phyloP scores from a whole-genome alignment of 2,888 invertebrate species.

The Aleiodes testaceus region DNA sequence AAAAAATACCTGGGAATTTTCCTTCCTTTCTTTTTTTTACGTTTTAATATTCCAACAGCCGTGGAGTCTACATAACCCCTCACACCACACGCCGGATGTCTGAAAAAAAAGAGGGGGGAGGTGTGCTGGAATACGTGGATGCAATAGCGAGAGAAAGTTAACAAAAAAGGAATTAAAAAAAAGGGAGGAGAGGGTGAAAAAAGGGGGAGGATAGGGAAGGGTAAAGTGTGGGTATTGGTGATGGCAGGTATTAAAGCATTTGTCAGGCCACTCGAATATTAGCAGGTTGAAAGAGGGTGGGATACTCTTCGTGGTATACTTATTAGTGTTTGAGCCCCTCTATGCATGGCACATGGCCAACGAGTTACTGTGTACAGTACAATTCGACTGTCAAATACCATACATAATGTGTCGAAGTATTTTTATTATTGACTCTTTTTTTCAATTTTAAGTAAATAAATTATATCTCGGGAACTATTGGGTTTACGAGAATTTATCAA shows the following conservation, averaged over 20 bases:
- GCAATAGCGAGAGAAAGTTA: conserved; percentile 34
- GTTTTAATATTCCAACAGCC: conserved; percentile 38
- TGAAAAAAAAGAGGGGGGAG: conserved; percentile 34
- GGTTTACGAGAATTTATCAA: too few species aligned
- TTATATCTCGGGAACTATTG: too few species aligned
- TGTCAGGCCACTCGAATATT: conserved; percentile 66
- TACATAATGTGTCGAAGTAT: conserved; percentile 6
- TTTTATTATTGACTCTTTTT: not conserved
- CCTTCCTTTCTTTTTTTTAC: conserved; percentile 39
- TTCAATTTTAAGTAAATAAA: too few species aligned
- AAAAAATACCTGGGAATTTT: not conserved
- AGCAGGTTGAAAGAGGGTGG: conserved; percentile 49
- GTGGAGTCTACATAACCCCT: conserved; percentile 32
- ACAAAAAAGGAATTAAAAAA: conserved; percentile 16
- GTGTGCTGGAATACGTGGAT: conserved; percentile 33
- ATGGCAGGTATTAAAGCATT: conserved; percentile 71
- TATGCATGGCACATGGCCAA: conserved; percentile 68
- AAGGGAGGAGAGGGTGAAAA: conserved; percentile 27
- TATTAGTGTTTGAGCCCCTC: conserved; percentile 53
- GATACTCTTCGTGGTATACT: conserved; percentile 46
- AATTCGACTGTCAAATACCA: conserved; percentile 5
- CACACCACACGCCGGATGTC: conserved; percentile 33
- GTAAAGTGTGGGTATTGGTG: conserved; percentile 57
- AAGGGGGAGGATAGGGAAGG: conserved; percentile 1
- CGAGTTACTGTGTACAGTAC: conserved; percentile 60